Base-by-base conservation (phyloP, 1,140 invertebrate genomes). In the Elymnias hypermnestra region DNA sequence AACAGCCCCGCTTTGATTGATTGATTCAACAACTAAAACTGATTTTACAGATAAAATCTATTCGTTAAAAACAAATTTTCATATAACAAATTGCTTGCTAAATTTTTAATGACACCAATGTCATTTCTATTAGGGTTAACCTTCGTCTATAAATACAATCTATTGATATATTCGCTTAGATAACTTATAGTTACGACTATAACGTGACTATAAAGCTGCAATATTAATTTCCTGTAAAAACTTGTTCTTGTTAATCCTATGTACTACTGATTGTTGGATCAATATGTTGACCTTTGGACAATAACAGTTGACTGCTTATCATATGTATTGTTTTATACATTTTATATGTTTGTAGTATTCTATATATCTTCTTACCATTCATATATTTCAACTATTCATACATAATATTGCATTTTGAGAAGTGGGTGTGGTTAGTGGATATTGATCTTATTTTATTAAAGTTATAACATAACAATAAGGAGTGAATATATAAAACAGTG, bases 141-240 rank as follows among this genome's bases (percentile, higher is more conserved):
- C 77, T 82, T 78, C 72, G 55, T 65, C 76, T 76, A 82, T 62
- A 72, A 82, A 78, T 81, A 77, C 39, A 41, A 42, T 42, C 31
- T 50, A 18, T 40, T 28, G 17, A 22, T 19, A 25, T 22, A 33
- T 35, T 38, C 5, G 36, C 12, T 29, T 14, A 38, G 19, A 23
- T 12, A 14, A 19, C 3, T 36, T 21, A 26, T 37, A 10, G 29
- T 26, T 10, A 14, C n/a, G 5, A 1, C 14, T 33, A 33, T 33
- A 5, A 33, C 3, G 13, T 10, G 29, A 15, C n/a, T 12, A 29
- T 29, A 9, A 5, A 12, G 10, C 10, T 1, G 8, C 13, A 12
- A 29, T 9, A 12, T 3, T 6, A 29, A 1, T 29, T 12, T 29
- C 26, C 26, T 29, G 26, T 13, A 12, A 6, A n/a, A n/a, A n/a